Percentiles rank a stretch among this genome's conserved stretches.
Conservation (phyloP, 2,797 vertebrate species). For the Neopelma chrysocephalum region DNA sequence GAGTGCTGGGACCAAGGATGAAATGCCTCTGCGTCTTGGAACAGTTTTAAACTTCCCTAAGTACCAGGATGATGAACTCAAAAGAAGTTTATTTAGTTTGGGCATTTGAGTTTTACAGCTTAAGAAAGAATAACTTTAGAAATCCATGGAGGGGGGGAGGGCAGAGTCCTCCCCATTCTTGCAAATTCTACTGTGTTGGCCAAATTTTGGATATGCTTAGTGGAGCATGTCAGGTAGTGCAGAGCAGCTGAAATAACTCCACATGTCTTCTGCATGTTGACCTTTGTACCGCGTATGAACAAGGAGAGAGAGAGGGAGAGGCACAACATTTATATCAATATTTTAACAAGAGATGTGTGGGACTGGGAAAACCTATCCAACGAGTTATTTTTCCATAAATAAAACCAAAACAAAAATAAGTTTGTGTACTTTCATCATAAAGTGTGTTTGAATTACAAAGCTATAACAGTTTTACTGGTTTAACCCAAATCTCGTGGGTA, state of each 20-base stretch:
- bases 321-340: not conserved
- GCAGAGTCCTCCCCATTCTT: not conserved
- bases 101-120: constrained; percentile 36
- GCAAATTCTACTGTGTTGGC: not conserved
- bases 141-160: not conserved
- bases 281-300: not conserved
- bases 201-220: constrained; percentile 52
- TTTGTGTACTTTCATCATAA: not conserved
- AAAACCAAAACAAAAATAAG: not conserved
- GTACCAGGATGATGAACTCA: constrained; percentile 1
- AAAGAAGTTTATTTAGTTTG: constrained; percentile 49
- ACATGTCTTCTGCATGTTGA: not conserved
- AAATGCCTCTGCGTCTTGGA: not conserved
- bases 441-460: not conserved
- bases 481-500: not conserved
- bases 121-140: constrained; percentile 32
- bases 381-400: not conserved
- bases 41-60: not conserved
- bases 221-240: constrained; percentile 30
- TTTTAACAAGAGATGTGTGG: constrained; percentile 25
- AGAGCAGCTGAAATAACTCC: constrained; percentile 70
- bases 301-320: not conserved
- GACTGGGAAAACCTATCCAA: not conserved
- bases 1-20: not conserved
- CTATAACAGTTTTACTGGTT: not conserved